Conservation (phyloP, 1,140 invertebrate genomes). For the Leptinotarsa texana region DNA sequence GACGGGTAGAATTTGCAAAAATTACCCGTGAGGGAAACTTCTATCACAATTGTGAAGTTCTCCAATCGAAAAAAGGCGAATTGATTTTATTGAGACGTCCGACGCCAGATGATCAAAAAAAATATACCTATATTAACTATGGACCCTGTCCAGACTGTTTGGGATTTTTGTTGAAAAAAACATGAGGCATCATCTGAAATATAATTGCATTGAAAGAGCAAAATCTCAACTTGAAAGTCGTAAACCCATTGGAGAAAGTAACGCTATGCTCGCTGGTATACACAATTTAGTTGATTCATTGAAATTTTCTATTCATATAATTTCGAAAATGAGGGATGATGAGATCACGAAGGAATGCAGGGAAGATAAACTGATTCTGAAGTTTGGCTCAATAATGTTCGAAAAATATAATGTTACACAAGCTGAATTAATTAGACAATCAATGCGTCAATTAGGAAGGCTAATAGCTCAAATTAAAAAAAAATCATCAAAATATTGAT, state of each 20-base stretch:
- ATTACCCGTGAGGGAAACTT: neutral
- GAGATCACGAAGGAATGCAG: constrained; percentile 12
- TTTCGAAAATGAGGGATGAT: constrained; percentile 25
- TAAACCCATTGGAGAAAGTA: constrained; percentile 10
- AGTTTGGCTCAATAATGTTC: constrained; percentile 10
- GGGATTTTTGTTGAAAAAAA: neutral
- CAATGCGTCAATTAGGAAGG: constrained; percentile 27
- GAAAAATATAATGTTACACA: constrained; percentile 26
- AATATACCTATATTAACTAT: constrained; percentile 19
- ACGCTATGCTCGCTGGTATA: neutral
- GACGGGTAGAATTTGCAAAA: constrained; percentile 7
- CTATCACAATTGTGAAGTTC: constrained; percentile 22
- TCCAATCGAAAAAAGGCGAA: constrained; percentile 13
- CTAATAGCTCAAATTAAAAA: neutral
- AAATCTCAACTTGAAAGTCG: neutral
- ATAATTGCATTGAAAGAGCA: neutral
- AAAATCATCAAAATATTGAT: neutral
- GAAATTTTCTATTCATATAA: constrained; percentile 1
- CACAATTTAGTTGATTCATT: neutral
- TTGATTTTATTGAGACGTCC: neutral
- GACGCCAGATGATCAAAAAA: neutral
- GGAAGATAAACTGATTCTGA: constrained; percentile 4
- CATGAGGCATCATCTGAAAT: constrained; percentile 10
- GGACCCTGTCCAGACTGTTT: constrained; percentile 19
- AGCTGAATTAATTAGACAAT: constrained; percentile 22